These are phyloP conservation scores for Epirrhoe tristata DNA, from an alignment of 2,888 invertebrate species.

Conservation along the genomic window DNA sequence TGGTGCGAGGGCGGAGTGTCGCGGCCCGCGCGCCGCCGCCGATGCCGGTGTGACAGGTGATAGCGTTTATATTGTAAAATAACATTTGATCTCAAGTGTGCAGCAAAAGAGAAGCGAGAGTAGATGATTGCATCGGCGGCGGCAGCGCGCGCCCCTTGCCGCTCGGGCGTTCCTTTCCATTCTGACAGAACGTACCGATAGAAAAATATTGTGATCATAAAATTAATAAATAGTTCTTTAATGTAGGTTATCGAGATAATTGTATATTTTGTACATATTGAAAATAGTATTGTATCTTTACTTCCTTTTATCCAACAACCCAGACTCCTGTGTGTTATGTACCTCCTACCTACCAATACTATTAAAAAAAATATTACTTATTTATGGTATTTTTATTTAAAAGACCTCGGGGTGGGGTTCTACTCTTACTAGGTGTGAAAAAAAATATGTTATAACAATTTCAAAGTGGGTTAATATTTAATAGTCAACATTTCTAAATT, in stretches of 20 bases:
- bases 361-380: slow-evolving; percentile 86
- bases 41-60: slow-evolving; percentile 78
- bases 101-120: slow-evolving; percentile 81
- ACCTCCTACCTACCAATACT: slow-evolving; percentile 87
- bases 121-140: slow-evolving; percentile 73
- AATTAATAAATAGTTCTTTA: slow-evolving; percentile 80
- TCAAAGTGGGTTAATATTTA: slow-evolving; percentile 7
- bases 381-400: slow-evolving; percentile 54
- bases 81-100: slow-evolving; percentile 85
- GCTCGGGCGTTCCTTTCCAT: slow-evolving; percentile 56
- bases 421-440: background rate
- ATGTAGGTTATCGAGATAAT: slow-evolving; percentile 79
- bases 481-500: slow-evolving; percentile 4
- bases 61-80: slow-evolving; percentile 81
- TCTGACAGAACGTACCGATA: slow-evolving; percentile 76
- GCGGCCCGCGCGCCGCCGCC: slow-evolving; percentile 63
- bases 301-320: slow-evolving; percentile 84
- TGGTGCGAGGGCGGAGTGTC: slow-evolving; percentile 41
- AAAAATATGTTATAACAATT: slow-evolving; percentile 8
- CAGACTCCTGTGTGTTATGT: slow-evolving; percentile 86
- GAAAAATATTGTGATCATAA: slow-evolving; percentile 85
- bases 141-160: slow-evolving; percentile 57
- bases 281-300: slow-evolving; percentile 86
- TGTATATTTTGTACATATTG: slow-evolving; percentile 86
- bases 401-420: background rate